Percentiles rank a stretch among this genome's conserved stretches.
phyloP scores from a whole-genome alignment of 2,797 vertebrate genomes.

The Pseudomugil gertrudae region DNA sequence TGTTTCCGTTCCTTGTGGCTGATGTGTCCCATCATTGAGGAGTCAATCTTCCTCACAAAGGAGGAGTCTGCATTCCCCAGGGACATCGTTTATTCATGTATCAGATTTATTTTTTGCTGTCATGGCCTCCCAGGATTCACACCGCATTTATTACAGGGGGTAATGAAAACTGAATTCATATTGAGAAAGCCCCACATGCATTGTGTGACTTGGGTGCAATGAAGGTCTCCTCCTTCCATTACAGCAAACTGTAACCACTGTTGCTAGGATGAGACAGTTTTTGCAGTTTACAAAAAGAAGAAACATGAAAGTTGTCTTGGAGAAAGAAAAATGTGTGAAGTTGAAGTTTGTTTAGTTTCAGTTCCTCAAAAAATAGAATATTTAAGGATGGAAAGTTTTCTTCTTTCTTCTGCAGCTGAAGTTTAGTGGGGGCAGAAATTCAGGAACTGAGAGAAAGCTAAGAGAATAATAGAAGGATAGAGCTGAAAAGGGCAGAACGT shows the following conservation, averaged over 20 bases:
- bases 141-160: slow-evolving; percentile 82
- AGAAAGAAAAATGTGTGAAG: slow-evolving; percentile 33
- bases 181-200: slow-evolving; percentile 61
- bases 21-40: slow-evolving; percentile 81
- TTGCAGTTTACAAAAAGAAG: slow-evolving; percentile 13
- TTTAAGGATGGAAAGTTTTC: slow-evolving; percentile 41
- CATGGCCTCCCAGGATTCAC: slow-evolving; percentile 79
- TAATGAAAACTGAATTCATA: slow-evolving; percentile 84
- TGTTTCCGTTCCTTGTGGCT: slow-evolving; percentile 76
- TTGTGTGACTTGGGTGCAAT: slow-evolving; percentile 68
- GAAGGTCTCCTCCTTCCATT: slow-evolving; percentile 62
- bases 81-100: slow-evolving; percentile 84
- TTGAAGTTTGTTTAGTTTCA: background rate
- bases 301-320: slow-evolving; percentile 49
- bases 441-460: slow-evolving; percentile 2
- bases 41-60: slow-evolving; percentile 84
- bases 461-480: no score
- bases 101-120: slow-evolving; percentile 84
- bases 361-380: slow-evolving; percentile 21
- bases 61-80: slow-evolving; percentile 76
- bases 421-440: slow-evolving; percentile 15
- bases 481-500: slow-evolving; percentile 16
- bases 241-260: slow-evolving; percentile 23
- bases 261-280: slow-evolving; percentile 33
- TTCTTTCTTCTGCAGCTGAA: slow-evolving; percentile 23